These are phyloP conservation scores for Eurosta solidaginis DNA, from an alignment of 1,140 invertebrate genomes.

Conservation along the genomic window DNA sequence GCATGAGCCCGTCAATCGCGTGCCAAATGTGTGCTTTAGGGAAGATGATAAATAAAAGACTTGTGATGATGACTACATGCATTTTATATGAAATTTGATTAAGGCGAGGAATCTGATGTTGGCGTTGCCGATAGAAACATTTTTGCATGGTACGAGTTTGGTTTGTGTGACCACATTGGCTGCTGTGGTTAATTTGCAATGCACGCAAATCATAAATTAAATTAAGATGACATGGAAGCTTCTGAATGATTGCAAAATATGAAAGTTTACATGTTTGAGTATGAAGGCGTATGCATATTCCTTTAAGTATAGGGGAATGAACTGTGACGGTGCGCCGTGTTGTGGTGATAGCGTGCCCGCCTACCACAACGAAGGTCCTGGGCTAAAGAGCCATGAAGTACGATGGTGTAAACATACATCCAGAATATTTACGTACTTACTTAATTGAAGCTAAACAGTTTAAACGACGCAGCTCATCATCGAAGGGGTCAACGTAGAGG, in stretches of 20 bases:
- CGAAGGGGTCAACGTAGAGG: no score
- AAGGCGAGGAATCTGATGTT: not conserved
- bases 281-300: no score
- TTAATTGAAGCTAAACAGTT: no score
- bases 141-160: not conserved
- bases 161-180: not conserved
- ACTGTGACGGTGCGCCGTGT: no score
- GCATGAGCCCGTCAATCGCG: not conserved
- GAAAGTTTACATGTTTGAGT: not conserved
- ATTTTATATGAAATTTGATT: not conserved
- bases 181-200: conserved; percentile 1
- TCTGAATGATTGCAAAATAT: no score
- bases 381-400: no score
- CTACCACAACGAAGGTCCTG: no score
- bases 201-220: not conserved
- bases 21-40: not conserved
- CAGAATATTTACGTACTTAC: no score
- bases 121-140: not conserved
- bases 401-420: no score
- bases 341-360: no score
- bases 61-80: not conserved
- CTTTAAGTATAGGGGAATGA: no score
- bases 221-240: not conserved
- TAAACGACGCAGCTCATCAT: no score
- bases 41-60: not conserved